phyloP scores from a whole-genome alignment of 2,797 vertebrate species.

The Cynopterus sphinx region DNA sequence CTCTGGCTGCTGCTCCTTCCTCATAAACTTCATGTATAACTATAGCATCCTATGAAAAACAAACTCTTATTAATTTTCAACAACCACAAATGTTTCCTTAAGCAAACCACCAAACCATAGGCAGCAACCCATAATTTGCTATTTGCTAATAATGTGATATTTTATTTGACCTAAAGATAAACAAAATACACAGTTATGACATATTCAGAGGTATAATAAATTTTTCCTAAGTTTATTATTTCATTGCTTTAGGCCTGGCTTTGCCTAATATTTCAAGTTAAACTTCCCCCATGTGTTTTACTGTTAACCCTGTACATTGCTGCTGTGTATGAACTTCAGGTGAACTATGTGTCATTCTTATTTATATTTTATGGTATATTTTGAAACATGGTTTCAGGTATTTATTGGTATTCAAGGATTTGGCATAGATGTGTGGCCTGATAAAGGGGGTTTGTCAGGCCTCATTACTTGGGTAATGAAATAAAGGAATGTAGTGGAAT shows the following conservation, averaged over 20 bases:
- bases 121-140: background rate
- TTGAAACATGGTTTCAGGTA: slow-evolving; percentile 81
- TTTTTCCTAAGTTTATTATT: slow-evolving; percentile 32
- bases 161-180: slow-evolving; percentile 25
- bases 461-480: slow-evolving; percentile 49
- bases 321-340: slow-evolving; percentile 75
- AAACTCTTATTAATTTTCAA: slow-evolving; percentile 50
- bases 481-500: slow-evolving; percentile 5
- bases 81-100: slow-evolving; percentile 26
- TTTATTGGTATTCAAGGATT: slow-evolving; percentile 80
- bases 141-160: background rate
- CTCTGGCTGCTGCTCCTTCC: slow-evolving; percentile 96
- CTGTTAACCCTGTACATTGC: slow-evolving; percentile 29
- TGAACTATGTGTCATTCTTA: slow-evolving; percentile 80
- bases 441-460: slow-evolving; percentile 75
- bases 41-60: slow-evolving; percentile 91
- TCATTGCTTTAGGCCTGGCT: slow-evolving; percentile 23
- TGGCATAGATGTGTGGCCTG: slow-evolving; percentile 78
- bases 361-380: slow-evolving; percentile 82
- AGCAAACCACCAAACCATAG: slow-evolving; percentile 4
- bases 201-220: background rate
- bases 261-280: slow-evolving; percentile 61
- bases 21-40: slow-evolving; percentile 98
- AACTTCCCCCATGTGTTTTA: slow-evolving; percentile 29
- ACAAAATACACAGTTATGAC: background rate